Conservation (phyloP, 2,113 vertebrate genomes). For the Leiothrix lutea region DNA sequence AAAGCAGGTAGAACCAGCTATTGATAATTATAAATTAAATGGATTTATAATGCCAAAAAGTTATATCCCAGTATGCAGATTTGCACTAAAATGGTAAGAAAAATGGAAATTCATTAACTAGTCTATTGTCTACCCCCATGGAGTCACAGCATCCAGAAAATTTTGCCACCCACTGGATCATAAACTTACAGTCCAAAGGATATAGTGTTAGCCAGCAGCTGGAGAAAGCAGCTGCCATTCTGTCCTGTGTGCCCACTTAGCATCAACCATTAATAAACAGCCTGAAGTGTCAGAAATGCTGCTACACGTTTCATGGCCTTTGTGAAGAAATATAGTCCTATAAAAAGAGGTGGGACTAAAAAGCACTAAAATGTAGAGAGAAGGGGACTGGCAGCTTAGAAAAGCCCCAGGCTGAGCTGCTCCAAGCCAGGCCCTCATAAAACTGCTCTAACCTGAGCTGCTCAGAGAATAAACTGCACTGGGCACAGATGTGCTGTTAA, state of each 20-base stretch:
- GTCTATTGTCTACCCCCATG: background rate
- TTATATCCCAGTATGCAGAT: background rate
- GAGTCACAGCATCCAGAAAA: background rate
- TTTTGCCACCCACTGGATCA: background rate
- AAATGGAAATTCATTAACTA: background rate
- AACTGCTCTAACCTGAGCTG: background rate
- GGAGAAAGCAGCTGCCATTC: background rate
- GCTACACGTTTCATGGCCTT: background rate
- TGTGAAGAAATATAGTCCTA: background rate
- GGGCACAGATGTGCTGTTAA: background rate
- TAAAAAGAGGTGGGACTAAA: background rate
- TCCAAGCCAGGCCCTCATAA: background rate
- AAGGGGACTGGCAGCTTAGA: background rate
- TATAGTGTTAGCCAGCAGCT: rapidly evolving
- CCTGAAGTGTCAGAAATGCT: background rate
- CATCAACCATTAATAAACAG: background rate
- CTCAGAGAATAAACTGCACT: background rate
- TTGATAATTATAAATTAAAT: background rate
- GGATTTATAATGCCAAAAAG: background rate
- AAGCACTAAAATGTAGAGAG: background rate
- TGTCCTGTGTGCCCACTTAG: background rate
- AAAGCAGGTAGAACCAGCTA: background rate
- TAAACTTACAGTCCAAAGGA: background rate
- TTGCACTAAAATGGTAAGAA: background rate
- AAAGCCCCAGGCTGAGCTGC: background rate